Conservation (phyloP, 2,113 vertebrate species). For the Oryzias celebensis region DNA sequence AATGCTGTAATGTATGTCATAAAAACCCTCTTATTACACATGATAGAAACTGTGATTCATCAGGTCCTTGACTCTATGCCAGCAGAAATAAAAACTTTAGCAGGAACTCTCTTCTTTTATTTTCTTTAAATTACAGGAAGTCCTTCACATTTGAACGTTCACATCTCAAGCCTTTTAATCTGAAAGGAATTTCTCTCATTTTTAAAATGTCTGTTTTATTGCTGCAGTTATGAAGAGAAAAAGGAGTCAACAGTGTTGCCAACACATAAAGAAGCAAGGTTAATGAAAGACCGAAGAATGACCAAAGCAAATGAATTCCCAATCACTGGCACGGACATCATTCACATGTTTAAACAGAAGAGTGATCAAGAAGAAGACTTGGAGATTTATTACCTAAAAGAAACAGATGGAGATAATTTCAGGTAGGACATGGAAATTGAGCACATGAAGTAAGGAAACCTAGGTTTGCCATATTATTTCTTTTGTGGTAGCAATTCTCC, state of each 20-base stretch:
- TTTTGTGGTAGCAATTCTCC: too few relatives aligned
- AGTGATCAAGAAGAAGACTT: constrained; percentile 24
- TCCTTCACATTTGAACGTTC: not conserved
- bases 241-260: constrained; percentile 10
- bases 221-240: constrained; percentile 40
- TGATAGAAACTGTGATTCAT: not conserved
- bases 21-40: not conserved
- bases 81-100: not conserved
- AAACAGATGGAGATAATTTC: constrained; percentile 33
- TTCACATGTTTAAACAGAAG: constrained; percentile 48
- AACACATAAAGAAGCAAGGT: constrained; percentile 12
- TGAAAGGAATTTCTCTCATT: not conserved
- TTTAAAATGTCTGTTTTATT: not conserved
- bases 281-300: constrained; percentile 3
- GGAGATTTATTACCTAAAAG: constrained; percentile 58
- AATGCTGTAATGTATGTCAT: too few relatives aligned
- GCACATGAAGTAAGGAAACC: not conserved
- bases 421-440: constrained; percentile 43
- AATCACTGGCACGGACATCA: constrained; percentile 52
- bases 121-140: not conserved
- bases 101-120: not conserved
- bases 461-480: not conserved
- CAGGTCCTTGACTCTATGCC: not conserved
- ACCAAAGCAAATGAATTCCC: constrained; percentile 17
- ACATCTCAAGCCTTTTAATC: not conserved